These are phyloP conservation scores for Drosophila putrida DNA, from an alignment of 2,888 invertebrate genomes.

Conservation along the genomic window DNA sequence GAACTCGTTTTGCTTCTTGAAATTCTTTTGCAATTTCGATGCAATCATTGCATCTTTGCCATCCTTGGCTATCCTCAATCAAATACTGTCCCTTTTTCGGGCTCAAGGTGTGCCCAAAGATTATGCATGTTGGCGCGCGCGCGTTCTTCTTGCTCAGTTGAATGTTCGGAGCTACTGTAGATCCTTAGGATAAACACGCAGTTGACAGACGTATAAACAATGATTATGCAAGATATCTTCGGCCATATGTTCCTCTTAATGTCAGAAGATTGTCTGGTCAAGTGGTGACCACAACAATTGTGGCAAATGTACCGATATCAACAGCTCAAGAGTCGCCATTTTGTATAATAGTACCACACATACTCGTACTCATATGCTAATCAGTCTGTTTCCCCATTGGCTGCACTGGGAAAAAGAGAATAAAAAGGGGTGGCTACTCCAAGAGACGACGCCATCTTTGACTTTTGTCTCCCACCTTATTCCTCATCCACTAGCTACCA, in stretches of 20 bases:
- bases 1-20: slow-evolving; percentile 39
- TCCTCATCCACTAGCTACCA: neutral
- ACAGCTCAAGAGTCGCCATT: slow-evolving; percentile 44
- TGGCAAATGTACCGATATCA: slow-evolving; percentile 36
- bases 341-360: slow-evolving; percentile 13
- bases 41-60: slow-evolving; percentile 53
- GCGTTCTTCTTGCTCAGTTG: slow-evolving; percentile 1
- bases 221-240: slow-evolving; percentile 63
- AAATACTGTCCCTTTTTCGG: slow-evolving; percentile 48
- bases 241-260: slow-evolving; percentile 44
- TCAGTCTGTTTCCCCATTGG: slow-evolving; percentile 54
- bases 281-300: slow-evolving; percentile 63
- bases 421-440: slow-evolving; percentile 62
- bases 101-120: slow-evolving; percentile 65
- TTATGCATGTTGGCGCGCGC: slow-evolving; percentile 70
- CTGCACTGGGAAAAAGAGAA: slow-evolving; percentile 8
- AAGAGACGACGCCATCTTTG: slow-evolving; percentile 63
- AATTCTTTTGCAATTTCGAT: slow-evolving; percentile 67
- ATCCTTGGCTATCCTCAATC: slow-evolving; percentile 46
- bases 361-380: slow-evolving; percentile 59
- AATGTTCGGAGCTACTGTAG: slow-evolving; percentile 34
- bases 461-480: slow-evolving; percentile 26
- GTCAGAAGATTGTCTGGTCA: slow-evolving; percentile 52
- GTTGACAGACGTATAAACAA: slow-evolving; percentile 36
- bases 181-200: slow-evolving; percentile 45